Evolutionary conservation across 1,140 invertebrate species (phyloP), one percentile per base, ranked within the genome.

Genomic region (Zaprionus davidi): DNA sequence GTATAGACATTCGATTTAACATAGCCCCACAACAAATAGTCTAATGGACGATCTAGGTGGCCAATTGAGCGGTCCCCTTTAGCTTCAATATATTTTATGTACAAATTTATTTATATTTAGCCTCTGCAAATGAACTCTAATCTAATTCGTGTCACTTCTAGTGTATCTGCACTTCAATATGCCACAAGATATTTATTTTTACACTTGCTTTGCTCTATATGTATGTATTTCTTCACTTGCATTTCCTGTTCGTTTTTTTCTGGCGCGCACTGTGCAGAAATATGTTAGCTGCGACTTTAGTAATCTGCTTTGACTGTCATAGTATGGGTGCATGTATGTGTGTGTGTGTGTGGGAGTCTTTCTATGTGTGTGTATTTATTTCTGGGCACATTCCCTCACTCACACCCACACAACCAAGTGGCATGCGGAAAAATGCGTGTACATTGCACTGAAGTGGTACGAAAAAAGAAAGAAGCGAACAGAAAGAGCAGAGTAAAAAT

Each of bases 261-360:
- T 74, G 53, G 53, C 63, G 56, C 51, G 38, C 41, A 51, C 65
- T 77, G 70, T 78, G 56, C 46, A 53, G 58, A 81, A 88, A 90
- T 90, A 88, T 88, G 84, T 88, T 88, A 76, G 81, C 75, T 81
- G 78, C 85, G 78, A 90, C 85, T 90, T 87, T 84, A 73, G 84
- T 88, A 88, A 88, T 88, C 84, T 84, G 79, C 83, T 67, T 28
- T 59, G 34, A 49, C 69, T 72, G 38, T 44, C 31, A 59, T 58
- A 57, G 72, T 63, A 34, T 31, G 38, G 36, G 56, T 69, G 72
- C 68, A 63, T 49, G 44, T 72, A 62, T 28, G 6, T 26, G 66
- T 59, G 51, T 64, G 51, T 64, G 17, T 56, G 46, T 56, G 49
- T 56, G 49, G 31, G 46, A 51, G 44, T 46, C n/a, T 22, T 46